Evolutionary conservation across 2,113 vertebrate species (phyloP).

Genomic region (Ibidorhyncha struthersii): DNA sequence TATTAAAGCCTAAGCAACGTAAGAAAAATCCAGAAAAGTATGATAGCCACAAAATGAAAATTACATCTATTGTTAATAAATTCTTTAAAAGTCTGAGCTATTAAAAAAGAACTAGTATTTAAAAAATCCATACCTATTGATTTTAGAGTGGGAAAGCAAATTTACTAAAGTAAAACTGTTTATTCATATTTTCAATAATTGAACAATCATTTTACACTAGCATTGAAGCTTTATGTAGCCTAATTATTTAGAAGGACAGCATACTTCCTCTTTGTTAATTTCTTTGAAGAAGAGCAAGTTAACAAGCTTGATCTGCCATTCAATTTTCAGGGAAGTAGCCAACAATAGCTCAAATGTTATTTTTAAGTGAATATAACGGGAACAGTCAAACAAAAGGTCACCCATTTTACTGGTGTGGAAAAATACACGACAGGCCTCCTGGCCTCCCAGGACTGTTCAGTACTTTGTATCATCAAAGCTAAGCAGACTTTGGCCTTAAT

Average conservation of each 20-base stretch:
- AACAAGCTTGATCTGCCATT: conserved; percentile 19
- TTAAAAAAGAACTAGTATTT: neutral
- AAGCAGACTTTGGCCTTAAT: neutral
- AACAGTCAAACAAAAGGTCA: conserved; percentile 62
- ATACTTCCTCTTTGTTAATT: neutral
- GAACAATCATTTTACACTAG: neutral
- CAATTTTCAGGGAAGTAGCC: conserved; percentile 2
- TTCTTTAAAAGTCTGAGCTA: neutral
- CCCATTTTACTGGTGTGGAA: conserved; percentile 55
- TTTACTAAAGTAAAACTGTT: neutral
- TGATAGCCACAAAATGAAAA: neutral
- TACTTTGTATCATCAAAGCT: neutral
- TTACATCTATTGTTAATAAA: neutral
- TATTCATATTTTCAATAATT: neutral
- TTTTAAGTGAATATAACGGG: conserved; percentile 53
- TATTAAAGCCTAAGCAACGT: neutral
- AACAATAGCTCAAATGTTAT: conserved; percentile 62
- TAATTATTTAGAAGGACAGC: neutral
- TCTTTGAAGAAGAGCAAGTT: neutral
- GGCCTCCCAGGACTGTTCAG: neutral
- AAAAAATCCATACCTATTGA: neutral
- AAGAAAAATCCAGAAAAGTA: neutral
- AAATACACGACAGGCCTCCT: conserved; percentile 29
- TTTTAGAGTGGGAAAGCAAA: neutral
- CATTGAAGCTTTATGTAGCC: neutral